Evolutionary conservation across 2,113 vertebrate species (phyloP).

Genomic region (Cyphomyrus plagiostoma): DNA sequence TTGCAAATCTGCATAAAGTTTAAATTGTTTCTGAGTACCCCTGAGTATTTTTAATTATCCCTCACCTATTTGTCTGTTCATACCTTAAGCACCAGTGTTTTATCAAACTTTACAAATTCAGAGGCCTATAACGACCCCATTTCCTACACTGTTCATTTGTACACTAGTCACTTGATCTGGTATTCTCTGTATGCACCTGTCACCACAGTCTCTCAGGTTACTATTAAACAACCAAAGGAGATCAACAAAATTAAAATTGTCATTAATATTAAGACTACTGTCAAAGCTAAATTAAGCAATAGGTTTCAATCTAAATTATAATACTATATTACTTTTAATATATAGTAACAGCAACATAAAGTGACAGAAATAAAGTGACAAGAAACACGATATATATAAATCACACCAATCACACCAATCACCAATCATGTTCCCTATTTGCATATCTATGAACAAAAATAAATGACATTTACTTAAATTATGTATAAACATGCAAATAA

Average conservation of each 20-base stretch:
- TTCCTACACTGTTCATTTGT: too few relatives aligned
- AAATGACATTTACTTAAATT: background rate
- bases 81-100: too few relatives aligned
- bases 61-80: too few relatives aligned
- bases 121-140: too few relatives aligned
- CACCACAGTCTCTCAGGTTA: background rate
- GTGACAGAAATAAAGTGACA: background rate
- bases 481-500: background rate
- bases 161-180: background rate
- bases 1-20: too few relatives aligned
- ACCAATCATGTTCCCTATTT: background rate
- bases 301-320: background rate
- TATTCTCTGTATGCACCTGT: background rate
- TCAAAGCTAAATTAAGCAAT: background rate
- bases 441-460: background rate
- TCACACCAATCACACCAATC: background rate
- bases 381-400: background rate
- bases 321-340: background rate
- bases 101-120: too few relatives aligned
- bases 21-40: too few relatives aligned
- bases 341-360: background rate
- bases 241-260: background rate
- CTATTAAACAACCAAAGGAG: background rate
- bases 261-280: background rate
- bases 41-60: too few relatives aligned